Base-by-base conservation (phyloP, 2,888 invertebrate species). In the Chrysolina americana region DNA sequence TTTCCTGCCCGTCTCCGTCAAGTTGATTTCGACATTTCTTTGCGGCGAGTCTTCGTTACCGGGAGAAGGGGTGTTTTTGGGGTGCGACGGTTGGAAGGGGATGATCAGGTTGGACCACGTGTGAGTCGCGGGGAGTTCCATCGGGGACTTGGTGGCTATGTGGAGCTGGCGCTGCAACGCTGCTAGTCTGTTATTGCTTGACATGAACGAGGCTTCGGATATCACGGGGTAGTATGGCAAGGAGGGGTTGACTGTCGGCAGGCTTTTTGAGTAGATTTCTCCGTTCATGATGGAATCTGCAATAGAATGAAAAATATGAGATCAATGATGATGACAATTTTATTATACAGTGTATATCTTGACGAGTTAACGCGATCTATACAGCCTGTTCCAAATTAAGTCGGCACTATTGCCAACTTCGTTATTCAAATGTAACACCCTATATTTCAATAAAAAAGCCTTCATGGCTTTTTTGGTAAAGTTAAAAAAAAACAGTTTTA, bases 91-190 rank as follows among this genome's bases (percentile, higher is more conserved):
- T 17, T 89, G 88, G 82, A 90, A 92, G 0, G 91, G 91, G 82
- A 91, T 88, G 88, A 91, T 90, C 74, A 91, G 64, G 59, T 90
- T 89, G 70, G 91, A 90, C 92, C 92, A 92, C 1, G 81, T 77
- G 59, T 76, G 81, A 13, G 82, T 15, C 88, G 90, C 0, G 87
- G 89, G 77, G 41, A 83, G 86, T 87, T 90, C 13, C 10, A 76
- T 23, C 9, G 89, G 80, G 41, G 75, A 79, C 47, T 66, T 74
- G 11, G 85, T 84, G 3, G 91, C 89, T 64, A 92, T 83, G 81
- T 88, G 88, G 19, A 89, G 83, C 80, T 88, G 89, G 72, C 88
- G 89, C 70, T 89, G 89, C 0, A 92, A 89, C 13, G 91, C 90
- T 5, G 91, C 90, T 1, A 92, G 85, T 75, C 91, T 84, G 80